Evolutionary conservation across 2,113 vertebrate genomes (phyloP), one percentile per base, ranked within the genome.

Genomic region (Gallinago media): DNA sequence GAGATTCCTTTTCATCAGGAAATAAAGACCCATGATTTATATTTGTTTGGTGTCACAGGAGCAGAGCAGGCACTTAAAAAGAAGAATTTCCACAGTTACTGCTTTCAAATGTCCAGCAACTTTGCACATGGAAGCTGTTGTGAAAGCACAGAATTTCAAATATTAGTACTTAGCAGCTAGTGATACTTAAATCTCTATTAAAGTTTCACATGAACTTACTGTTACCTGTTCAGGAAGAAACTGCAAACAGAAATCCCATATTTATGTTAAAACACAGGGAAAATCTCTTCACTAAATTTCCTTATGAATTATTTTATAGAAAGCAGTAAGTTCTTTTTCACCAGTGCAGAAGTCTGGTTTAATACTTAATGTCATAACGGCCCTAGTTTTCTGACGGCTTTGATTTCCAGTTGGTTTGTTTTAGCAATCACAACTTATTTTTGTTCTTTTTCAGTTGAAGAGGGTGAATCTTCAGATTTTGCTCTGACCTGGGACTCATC

Each of bases 391-490:
- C 67, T 67, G 40, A 44, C 72, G 55, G 32, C 34, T 89, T 72
- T 75, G 27, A 40, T 83, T 95, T 91, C 44, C 55, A 79, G 36
- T 68, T 82, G 27, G 52, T 96, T 89, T 86, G 50, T 52, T 92
- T 89, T 83, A 72, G 75, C 21, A 86, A 95, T 98, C 91, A 97
- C 92, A 95, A 85, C 21, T 66, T 34, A 93, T 94, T 97, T 96
- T 97, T 90, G 58, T 97, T 98, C 85, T 98, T 94, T 98, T 98
- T 97, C 99, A 97, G 99, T 99, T 56, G 99, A 99, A 98, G 99
- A 99, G 94, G 99, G 99, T 55, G 99, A 99, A 97, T 98, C 99
- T 92, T 99, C 99, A 56, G 99, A 99, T 98, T 99, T 99, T 98
- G 97, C 98, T 70, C 98, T 99, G 97, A 98, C 98, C 98, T 99